Evolutionary conservation across 2,113 vertebrate genomes (phyloP).

Genomic region (Gymnorhina tibicen): DNA sequence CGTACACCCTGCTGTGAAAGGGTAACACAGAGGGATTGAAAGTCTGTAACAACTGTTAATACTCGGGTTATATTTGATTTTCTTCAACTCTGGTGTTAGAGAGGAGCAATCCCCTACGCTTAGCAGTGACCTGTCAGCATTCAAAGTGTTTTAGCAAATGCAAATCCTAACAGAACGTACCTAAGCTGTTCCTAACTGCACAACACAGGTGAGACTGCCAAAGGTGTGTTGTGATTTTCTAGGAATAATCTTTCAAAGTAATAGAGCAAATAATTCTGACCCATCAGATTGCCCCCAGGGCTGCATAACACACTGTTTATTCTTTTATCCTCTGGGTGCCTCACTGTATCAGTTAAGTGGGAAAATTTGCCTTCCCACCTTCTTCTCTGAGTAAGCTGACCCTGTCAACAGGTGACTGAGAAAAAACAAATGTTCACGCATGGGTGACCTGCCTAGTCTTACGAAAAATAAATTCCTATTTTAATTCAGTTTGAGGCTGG

Average conservation of each 20-base stretch:
- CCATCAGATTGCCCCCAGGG: neutral
- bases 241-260: neutral
- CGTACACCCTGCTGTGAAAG: neutral
- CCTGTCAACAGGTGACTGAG: neutral
- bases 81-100: neutral
- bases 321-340: neutral
- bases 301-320: neutral
- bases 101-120: neutral
- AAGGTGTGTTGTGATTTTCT: neutral
- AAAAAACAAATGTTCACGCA: neutral
- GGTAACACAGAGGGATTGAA: neutral
- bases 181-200: neutral
- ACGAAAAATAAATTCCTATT: neutral
- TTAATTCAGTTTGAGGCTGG: neutral
- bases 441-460: neutral
- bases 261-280: neutral
- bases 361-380: neutral
- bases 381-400: neutral
- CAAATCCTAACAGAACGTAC: neutral
- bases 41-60: neutral
- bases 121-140: neutral
- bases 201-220: neutral
- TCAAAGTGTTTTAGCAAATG: neutral
- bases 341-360: accelerated
- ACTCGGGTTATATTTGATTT: neutral